Evolutionary conservation across 2,113 vertebrate genomes (phyloP), one percentile per base, ranked within the genome.

Genomic region (Poecilia latipinna): DNA sequence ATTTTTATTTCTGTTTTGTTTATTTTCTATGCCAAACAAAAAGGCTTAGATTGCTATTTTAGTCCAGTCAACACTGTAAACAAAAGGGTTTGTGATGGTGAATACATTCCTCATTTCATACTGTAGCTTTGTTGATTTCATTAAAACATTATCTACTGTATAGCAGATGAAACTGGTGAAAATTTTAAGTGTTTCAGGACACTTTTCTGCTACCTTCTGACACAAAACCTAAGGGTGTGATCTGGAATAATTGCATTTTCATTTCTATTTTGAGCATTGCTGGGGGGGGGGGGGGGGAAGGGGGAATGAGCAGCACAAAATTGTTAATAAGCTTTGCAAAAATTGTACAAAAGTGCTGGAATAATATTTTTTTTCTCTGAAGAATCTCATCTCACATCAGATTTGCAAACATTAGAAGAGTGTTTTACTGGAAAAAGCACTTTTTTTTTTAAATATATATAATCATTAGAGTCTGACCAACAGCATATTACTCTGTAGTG

Each of bases 51-150:
- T 70, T 85, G 17, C 68, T 74, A 57, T 72, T 82, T 77, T 79
- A 12, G 61, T 78, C 68, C 87, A 80, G 76, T 82, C 80, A 78
- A 93, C 89, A 91, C 91, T 92, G 91, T 93, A 88, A 88, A 57
- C 24, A 57, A 8, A 57, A 75, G 80, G 6, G 64, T 74, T 90
- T 76, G 84, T 82, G 85, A 89, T 42, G 63, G 11, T 57, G 85
- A 48, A 68, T 61, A 62, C 51, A 72, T 35, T 70, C 78, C 60
- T 67, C 39, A 17, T 64, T 83, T 57, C 75, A 74, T 74, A 68
- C 68, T 82, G 65, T 86, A 79, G 64, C 71, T 79, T 73, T 80
- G 79, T 70, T 51, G 29, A 61, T 68, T 68, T 80, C 86, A 32
- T 74, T 82, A 77, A 78, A 79, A 76, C 70, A 61, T n/a, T 66